Evolutionary conservation across 2,888 invertebrate genomes (phyloP), one percentile per base, ranked within the genome.

Genomic region (Dioctria linearis): DNA sequence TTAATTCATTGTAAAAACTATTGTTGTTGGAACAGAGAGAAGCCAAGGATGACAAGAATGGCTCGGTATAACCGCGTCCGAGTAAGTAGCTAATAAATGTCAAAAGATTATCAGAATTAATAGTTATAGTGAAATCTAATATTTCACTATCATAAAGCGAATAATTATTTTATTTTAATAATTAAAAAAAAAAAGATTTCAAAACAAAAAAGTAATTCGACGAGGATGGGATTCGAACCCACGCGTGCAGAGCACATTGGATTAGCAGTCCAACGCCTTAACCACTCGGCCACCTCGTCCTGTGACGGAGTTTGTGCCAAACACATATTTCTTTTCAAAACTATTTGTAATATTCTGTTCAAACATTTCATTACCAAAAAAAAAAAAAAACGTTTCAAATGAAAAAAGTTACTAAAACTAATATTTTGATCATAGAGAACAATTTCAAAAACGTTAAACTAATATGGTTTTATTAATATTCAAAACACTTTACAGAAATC

Each of bases 181-280:
- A 25, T 25, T 25, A 25, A 25, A 25, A 25, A 25, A n/a, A 25
- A 3, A 61, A 2, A 13, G 3, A 9, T 6, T 61, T 3, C 61
- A 25, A 13, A 3, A 6, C 2, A 40, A 65, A 65, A 84, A 84
- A 87, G 88, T 85, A 79, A 80, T 49, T 40, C 92, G 93, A 92
- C 92, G 92, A 92, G 92, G 93, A 94, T 93, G 94, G 93, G 94
- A 94, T 94, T 94, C 94, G 94, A 94, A 94, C 94, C 93, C 94
- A 94, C 94, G 94, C 94, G 94, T 93, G 94, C 93, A 94, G 93
- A 94, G 93, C 94, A 93, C 94, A 94, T 93, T 94, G 93, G 94
- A 94, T 94, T 94, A 94, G 94, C 94, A 94, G 93, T 93, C 93
- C 93, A 93, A 93, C 93, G 93, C 93, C 93, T 94, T 94, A 94